These are phyloP conservation scores for Agrenia bidenticulata DNA, from an alignment of 2,888 invertebrate genomes.

Conservation along the genomic window DNA sequence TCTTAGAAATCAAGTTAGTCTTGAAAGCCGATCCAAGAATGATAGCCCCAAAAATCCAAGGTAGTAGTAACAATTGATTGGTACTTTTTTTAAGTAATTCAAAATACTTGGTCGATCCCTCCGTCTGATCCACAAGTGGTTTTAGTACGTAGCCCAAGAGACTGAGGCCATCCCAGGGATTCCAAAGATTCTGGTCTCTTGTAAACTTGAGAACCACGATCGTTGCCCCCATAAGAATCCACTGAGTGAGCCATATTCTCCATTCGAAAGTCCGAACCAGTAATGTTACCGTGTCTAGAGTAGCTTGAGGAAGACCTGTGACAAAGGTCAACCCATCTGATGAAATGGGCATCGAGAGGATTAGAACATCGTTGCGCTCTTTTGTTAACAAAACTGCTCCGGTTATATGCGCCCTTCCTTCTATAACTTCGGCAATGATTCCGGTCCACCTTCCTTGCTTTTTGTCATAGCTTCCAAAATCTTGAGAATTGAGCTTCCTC, in stretches of 20 bases:
- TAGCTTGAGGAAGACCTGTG: constrained; percentile 1
- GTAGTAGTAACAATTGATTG: not conserved
- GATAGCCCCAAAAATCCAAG: not conserved
- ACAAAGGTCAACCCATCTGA: not conserved
- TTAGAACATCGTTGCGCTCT: not conserved
- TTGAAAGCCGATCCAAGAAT: not conserved
- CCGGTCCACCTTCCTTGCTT: not conserved
- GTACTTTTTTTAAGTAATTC: too few species aligned
- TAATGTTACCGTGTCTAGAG: not conserved
- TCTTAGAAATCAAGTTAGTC: not conserved
- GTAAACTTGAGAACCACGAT: too few species aligned
- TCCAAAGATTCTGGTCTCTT: not conserved
- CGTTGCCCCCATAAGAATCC: too few species aligned
- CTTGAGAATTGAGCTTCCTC: not conserved
- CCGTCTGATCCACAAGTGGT: constrained; percentile 1
- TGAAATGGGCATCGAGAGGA: not conserved
- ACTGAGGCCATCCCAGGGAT: not conserved
- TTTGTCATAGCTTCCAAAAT: not conserved
- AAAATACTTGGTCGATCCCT: not conserved
- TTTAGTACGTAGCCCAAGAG: not conserved
- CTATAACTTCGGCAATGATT: not conserved
- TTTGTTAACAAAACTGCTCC: not conserved
- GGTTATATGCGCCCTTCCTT: not conserved
- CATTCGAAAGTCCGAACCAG: not conserved
- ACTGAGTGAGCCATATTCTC: not conserved